phyloP scores from a whole-genome alignment of 23 tunicate genomes.

The Diplosoma virens region DNA sequence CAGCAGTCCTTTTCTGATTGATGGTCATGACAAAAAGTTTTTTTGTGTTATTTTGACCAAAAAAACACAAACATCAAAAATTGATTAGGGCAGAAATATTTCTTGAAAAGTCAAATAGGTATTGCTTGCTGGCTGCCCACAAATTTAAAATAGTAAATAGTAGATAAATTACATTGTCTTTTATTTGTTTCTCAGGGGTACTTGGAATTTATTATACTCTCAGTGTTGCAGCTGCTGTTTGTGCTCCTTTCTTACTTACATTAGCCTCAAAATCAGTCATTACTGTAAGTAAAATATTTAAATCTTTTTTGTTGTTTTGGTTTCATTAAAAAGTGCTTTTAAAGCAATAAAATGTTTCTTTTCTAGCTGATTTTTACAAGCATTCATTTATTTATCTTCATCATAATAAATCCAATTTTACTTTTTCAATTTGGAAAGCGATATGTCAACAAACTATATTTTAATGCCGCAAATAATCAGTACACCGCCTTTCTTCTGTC shows the following conservation, averaged over 20 bases:
- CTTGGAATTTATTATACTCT: constrained; percentile 41
- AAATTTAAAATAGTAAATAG: no score
- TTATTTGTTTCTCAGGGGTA: constrained; percentile 5
- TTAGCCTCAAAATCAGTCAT: constrained; percentile 3
- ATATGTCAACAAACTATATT: constrained; percentile 64
- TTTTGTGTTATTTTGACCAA: no score
- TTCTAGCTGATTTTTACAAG: constrained; percentile 35
- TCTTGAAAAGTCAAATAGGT: no score
- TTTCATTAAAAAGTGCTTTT: not conserved
- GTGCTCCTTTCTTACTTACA: constrained; percentile 25
- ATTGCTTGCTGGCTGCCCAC: no score
- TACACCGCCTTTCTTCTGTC: constrained; percentile 70
- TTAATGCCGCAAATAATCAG: constrained; percentile 34
- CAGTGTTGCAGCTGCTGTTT: constrained; percentile 20
- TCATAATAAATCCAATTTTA: constrained; percentile 48
- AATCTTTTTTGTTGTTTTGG: not conserved
- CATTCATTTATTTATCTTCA: constrained; percentile 41
- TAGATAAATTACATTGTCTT: no score
- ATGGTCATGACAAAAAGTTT: no score
- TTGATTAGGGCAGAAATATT: no score
- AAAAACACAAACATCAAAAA: no score
- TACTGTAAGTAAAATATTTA: constrained; percentile 50
- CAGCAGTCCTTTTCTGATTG: no score
- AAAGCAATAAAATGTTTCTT: not conserved
- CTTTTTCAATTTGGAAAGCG: constrained; percentile 72